A percentile compares a stretch with the other conserved stretches of the same genome.
These are phyloP conservation scores for Ridgeia piscesae DNA, from an alignment of 1,140 invertebrate species.

Conservation along the genomic window DNA sequence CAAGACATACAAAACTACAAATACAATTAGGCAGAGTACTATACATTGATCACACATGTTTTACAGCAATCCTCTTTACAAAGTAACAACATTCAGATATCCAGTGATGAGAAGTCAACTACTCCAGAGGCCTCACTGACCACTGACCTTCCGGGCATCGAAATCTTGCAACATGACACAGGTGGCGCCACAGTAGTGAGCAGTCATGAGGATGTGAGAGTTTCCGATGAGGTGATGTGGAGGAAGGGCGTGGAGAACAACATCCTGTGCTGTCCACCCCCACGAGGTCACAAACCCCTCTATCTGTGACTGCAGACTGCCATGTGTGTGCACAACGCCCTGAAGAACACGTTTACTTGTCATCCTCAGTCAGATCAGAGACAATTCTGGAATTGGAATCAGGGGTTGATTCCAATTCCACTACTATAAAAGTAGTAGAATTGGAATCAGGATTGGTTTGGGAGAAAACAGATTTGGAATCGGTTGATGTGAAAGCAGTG, in stretches of 20 bases:
- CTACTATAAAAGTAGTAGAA: too few relatives aligned
- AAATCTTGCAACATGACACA: conserved; percentile 65
- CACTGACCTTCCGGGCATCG: background rate
- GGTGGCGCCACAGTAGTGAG: conserved; percentile 68
- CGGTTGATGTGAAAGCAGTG: too few relatives aligned
- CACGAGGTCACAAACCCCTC: conserved; percentile 71
- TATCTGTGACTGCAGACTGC: conserved; percentile 69
- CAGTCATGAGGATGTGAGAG: conserved; percentile 78
- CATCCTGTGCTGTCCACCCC: conserved; percentile 72
- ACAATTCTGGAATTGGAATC: too few relatives aligned
- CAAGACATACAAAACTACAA: too few relatives aligned
- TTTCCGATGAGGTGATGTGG: conserved; percentile 89
- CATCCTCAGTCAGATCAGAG: too few relatives aligned
- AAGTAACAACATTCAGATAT: background rate
- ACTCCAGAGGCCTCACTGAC: background rate
- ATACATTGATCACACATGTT: too few relatives aligned
- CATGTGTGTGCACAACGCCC: conserved; percentile 78
- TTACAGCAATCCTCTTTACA: background rate
- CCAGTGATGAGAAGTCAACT: background rate
- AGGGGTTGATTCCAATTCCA: too few relatives aligned
- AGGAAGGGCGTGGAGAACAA: conserved; percentile 79
- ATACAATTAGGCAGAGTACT: too few relatives aligned
- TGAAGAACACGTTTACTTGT: conserved; percentile 28
- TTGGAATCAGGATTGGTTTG: too few relatives aligned
- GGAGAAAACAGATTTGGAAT: too few relatives aligned